Base-by-base conservation (phyloP, 2,113 vertebrate genomes). In the Podiceps cristatus region DNA sequence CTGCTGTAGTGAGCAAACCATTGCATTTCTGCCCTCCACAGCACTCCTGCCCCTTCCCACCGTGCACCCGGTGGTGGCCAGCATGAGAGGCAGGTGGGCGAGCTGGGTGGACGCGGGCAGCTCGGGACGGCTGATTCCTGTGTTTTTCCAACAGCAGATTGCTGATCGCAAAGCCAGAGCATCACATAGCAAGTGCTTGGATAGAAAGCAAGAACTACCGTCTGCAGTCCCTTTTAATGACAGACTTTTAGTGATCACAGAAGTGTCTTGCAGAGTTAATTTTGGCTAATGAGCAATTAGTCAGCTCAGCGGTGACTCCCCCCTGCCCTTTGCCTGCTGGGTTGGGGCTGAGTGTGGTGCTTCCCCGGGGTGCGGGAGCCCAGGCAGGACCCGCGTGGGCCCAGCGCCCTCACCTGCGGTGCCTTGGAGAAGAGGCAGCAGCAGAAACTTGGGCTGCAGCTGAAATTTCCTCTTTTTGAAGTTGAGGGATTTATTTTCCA, bases 221-320 rank as follows among this genome's bases (percentile, higher is more conserved):
- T 63, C 79, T 76, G 47, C 63, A 49, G 56, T 88, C 52, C 17
- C 52, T 80, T 74, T 64, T 84, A 86, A 59, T 71, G 92, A 67
- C 82, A 94, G 82, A 33, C 63, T 76, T 76, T 14, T 73, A 84
- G 47, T 33, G 90, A 94, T 97, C 94, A 91, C 75, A 94, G 83
- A 88, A 93, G 29, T 44, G 72, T 66, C 86, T 88, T 10, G 20
- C 52, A 44, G 72, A 63, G 79, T 84, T 96, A 63, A 94, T 96
- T 97, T 88, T 1, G 4, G 55, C 94, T 95, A 93, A 96, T 71
- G 92, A 94, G 85, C 78, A 94, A 90, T 95, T 95, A 95, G 81
- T 53, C 85, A 80, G 82, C 88, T 86, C 33, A 2, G 75, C 4
- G 13, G 75, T 73, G 88, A 29, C 37, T 88, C 55, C 75, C 44